A percentile compares a stretch with the other conserved stretches of the same genome.
Conservation (phyloP, 2,888 invertebrate species). For the Coronaproctus castanopsis region DNA sequence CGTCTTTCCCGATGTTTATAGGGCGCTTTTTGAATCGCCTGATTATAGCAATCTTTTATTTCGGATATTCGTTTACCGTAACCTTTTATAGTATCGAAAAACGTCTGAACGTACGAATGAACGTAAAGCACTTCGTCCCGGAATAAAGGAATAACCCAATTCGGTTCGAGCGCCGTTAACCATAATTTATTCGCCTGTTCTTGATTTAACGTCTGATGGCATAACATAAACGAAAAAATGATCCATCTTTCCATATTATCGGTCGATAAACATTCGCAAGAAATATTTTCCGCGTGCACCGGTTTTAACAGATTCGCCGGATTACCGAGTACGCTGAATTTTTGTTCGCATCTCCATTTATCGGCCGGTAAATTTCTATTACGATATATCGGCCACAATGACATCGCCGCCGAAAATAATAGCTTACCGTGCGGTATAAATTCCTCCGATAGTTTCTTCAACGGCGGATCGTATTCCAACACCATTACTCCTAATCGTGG, state of each 20-base stretch:
- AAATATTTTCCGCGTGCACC: constrained; percentile 84
- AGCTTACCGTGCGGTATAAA: constrained; percentile 84
- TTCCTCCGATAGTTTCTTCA: constrained; percentile 89
- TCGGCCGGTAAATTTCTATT: constrained; percentile 81
- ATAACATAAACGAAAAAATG: constrained; percentile 78
- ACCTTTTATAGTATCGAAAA: constrained; percentile 88
- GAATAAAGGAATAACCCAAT: constrained; percentile 85
- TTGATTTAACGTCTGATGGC: constrained; percentile 62
- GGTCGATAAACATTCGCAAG: constrained; percentile 89
- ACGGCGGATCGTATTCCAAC: constrained; percentile 86
- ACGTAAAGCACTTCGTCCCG: constrained; percentile 93
- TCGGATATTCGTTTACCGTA: constrained; percentile 81
- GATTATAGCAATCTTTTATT: constrained; percentile 83
- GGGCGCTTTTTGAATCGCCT: constrained; percentile 73
- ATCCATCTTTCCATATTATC: constrained; percentile 95
- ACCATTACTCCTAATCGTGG: constrained; percentile 94
- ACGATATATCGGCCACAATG: constrained; percentile 69
- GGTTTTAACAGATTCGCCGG: constrained; percentile 87
- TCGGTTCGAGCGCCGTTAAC: constrained; percentile 74
- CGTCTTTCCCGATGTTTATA: constrained; percentile 83
- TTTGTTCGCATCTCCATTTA: constrained; percentile 81
- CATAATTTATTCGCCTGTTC: constrained; percentile 73
- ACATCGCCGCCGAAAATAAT: constrained; percentile 64
- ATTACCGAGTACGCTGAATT: constrained; percentile 79
- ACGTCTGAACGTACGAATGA: constrained; percentile 77